phyloP scores from a whole-genome alignment of 2,797 vertebrate genomes.

The Pangasius larnaudii region DNA sequence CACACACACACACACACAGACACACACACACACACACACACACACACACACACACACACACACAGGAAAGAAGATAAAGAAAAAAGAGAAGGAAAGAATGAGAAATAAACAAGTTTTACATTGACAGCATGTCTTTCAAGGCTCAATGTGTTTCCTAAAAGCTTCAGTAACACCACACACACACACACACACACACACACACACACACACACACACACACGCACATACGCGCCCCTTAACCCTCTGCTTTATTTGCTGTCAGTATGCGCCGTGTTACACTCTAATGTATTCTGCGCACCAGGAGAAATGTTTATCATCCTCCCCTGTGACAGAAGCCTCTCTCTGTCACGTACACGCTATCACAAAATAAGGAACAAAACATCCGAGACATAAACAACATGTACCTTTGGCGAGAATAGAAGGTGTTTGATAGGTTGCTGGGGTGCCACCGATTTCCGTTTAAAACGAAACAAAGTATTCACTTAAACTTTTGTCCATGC shows the following conservation, averaged over 20 bases:
- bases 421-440: neutral
- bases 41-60: neutral
- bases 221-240: constrained; percentile 16
- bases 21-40: neutral
- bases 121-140: constrained; percentile 35
- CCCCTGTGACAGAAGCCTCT: constrained; percentile 12
- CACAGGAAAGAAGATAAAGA: neutral
- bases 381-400: constrained; percentile 14
- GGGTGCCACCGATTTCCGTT: neutral
- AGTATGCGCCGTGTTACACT: constrained; percentile 35
- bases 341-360: neutral
- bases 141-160: constrained; percentile 12
- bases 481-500: neutral
- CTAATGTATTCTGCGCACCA: constrained; percentile 39
- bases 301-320: constrained; percentile 36
- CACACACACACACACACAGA: neutral
- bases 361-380: constrained; percentile 17
- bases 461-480: neutral
- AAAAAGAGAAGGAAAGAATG: constrained; percentile 38
- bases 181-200: constrained; percentile 19
- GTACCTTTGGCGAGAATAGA: neutral
- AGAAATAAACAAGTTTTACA: constrained; percentile 22
- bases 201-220: constrained; percentile 26
- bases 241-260: constrained; percentile 44
- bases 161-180: constrained; percentile 5